A percentile compares a stretch with the other conserved stretches of the same genome.
Evolutionary conservation across 1,140 invertebrate species (phyloP).

Genomic region (Rhysida immarginata): DNA sequence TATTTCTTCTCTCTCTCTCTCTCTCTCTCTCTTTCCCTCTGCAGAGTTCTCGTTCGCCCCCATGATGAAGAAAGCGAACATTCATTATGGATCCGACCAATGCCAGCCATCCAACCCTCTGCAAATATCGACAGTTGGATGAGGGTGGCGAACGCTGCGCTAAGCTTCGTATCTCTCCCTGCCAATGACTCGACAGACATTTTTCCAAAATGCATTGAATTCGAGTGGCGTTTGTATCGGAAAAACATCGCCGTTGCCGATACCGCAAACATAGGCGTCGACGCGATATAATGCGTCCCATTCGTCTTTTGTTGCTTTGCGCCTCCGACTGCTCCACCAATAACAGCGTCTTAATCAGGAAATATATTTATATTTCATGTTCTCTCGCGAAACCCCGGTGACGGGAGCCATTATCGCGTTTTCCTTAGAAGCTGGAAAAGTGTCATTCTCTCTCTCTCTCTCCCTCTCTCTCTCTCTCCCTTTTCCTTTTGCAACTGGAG

Average conservation of each 20-base stretch:
- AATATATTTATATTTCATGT: background rate
- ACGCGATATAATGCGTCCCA: too few species aligned
- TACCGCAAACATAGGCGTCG: too few species aligned
- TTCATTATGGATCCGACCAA: too few species aligned
- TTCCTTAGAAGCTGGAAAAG: background rate
- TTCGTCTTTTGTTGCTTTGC: too few species aligned
- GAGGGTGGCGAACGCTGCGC: background rate
- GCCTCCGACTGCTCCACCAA: background rate
- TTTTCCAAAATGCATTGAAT: background rate
- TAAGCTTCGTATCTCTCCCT: slow-evolving; percentile 1
- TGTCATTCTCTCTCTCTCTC: background rate
- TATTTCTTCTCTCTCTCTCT: too few species aligned
- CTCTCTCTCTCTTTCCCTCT: too few species aligned
- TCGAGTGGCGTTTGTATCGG: background rate
- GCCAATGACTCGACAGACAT: background rate
- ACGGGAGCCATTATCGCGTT: background rate
- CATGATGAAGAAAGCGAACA: too few species aligned
- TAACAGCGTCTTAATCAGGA: background rate
- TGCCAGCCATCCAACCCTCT: too few species aligned
- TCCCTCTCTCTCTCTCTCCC: background rate
- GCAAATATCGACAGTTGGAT: background rate
- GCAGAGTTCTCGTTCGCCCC: too few species aligned
- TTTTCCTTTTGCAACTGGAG: background rate
- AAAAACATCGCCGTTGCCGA: background rate
- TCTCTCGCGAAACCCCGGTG: background rate